These are phyloP conservation scores for Maconellicoccus hirsutus DNA, from an alignment of 1,140 invertebrate species.

Conservation along the genomic window DNA sequence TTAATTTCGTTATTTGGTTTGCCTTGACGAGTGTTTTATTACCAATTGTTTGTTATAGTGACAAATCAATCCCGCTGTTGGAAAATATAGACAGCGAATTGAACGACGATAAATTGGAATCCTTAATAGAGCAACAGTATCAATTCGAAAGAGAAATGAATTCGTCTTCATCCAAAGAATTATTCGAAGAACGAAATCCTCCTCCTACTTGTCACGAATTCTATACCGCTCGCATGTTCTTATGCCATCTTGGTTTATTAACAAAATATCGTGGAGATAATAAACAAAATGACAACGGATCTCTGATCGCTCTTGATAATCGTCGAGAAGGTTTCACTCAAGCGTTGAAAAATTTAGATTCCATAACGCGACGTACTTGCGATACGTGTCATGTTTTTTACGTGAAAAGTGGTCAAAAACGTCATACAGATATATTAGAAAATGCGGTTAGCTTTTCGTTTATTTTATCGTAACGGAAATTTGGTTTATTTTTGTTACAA, in stretches of 20 bases:
- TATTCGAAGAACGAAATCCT: slow-evolving; percentile 57
- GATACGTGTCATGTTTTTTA: slow-evolving; percentile 95
- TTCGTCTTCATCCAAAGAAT: slow-evolving; percentile 25
- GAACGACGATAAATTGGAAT: slow-evolving; percentile 42
- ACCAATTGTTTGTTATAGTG: slow-evolving; percentile 41
- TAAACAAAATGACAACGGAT: slow-evolving; percentile 28
- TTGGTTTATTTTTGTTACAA: slow-evolving; percentile 2
- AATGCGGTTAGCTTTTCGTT: slow-evolving; percentile 54
- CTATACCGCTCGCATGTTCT: slow-evolving; percentile 82
- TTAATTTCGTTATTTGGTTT: neutral
- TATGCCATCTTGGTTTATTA: slow-evolving; percentile 88
- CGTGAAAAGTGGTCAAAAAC: slow-evolving; percentile 70
- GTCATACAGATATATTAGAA: slow-evolving; percentile 61
- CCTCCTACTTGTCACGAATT: slow-evolving; percentile 78
- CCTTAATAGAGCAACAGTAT: slow-evolving; percentile 43
- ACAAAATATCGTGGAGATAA: slow-evolving; percentile 29
- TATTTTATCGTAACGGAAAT: neutral
- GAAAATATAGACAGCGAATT: slow-evolving; percentile 50
- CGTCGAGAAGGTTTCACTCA: slow-evolving; percentile 53
- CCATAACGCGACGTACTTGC: slow-evolving; percentile 67
- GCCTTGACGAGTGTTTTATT: neutral
- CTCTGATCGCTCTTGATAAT: slow-evolving; percentile 68
- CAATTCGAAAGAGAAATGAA: slow-evolving; percentile 39
- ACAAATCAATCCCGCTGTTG: slow-evolving; percentile 66
- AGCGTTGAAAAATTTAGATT: slow-evolving; percentile 63